Evolutionary conservation across 2,113 vertebrate genomes (phyloP).

Genomic region (Platichthys stellatus): DNA sequence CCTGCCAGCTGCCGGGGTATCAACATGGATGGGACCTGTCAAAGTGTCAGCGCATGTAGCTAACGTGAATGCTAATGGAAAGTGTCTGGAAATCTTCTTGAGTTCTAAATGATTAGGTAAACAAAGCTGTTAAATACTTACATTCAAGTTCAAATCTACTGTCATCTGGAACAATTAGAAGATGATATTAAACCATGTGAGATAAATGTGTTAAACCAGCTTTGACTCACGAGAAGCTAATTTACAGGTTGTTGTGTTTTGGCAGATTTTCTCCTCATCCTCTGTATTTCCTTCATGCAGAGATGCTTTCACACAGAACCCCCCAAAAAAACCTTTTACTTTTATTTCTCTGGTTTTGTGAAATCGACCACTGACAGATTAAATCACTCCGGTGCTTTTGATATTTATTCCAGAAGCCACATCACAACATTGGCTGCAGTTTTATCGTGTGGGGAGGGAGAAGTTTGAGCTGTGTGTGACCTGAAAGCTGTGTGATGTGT

Average conservation of each 20-base stretch:
- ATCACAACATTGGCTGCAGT: conserved; percentile 54
- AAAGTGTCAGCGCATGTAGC: conserved; percentile 52
- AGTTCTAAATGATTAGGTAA: conserved; percentile 50
- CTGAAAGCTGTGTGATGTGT: conserved; percentile 46
- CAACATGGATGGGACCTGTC: conserved; percentile 38
- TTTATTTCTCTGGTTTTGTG: no score
- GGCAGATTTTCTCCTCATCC: not conserved
- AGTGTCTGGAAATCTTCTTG: conserved; percentile 30
- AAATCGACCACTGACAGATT: not conserved
- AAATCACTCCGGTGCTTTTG: not conserved
- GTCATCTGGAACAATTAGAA: conserved; percentile 54
- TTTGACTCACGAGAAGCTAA: no score
- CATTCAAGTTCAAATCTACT: conserved; percentile 31
- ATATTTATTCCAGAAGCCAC: conserved; percentile 30
- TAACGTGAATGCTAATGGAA: conserved; percentile 51
- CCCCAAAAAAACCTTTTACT: not conserved
- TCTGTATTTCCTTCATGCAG: not conserved
- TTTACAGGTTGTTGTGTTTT: not conserved
- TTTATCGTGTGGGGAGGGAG: conserved; percentile 1
- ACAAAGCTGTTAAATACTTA: conserved; percentile 47
- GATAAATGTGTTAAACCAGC: not conserved
- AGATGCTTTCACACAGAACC: not conserved
- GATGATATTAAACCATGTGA: conserved; percentile 37
- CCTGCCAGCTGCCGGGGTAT: conserved; percentile 46
- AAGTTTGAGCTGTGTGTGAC: conserved; percentile 32